A percentile compares a stretch with the other conserved stretches of the same genome.
phyloP scores from a whole-genome alignment of 2,797 vertebrate genomes.

The Eptatretus atami region DNA sequence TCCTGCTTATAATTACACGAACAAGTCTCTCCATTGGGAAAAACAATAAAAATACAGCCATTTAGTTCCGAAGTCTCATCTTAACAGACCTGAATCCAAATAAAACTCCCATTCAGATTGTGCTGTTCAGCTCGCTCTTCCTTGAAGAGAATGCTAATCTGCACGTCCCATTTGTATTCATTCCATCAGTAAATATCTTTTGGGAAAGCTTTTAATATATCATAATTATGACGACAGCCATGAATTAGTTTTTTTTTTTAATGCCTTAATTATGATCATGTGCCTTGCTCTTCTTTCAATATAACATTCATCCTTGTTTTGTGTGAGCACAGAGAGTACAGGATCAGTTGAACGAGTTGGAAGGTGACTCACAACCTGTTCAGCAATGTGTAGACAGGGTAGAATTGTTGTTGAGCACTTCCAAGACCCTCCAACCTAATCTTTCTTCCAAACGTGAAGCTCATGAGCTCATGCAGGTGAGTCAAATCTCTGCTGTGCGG shows the following conservation, averaged over 20 bases:
- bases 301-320: background rate
- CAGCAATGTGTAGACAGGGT: constrained; percentile 36
- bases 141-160: too few relatives aligned
- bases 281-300: background rate
- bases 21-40: too few relatives aligned
- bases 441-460: constrained; percentile 45
- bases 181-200: too few relatives aligned
- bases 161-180: too few relatives aligned
- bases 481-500: background rate
- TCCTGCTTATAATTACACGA: too few relatives aligned
- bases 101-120: constrained; percentile 38
- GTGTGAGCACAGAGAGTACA: constrained; percentile 24
- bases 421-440: constrained; percentile 34
- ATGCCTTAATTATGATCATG: background rate
- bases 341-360: constrained; percentile 63
- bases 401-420: constrained; percentile 23
- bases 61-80: too few relatives aligned
- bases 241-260: too few relatives aligned
- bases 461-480: constrained; percentile 55
- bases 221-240: too few relatives aligned
- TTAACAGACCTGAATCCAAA: constrained; percentile 33
- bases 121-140: background rate
- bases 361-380: constrained; percentile 39
- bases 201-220: too few relatives aligned
- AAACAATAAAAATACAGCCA: too few relatives aligned